A percentile compares a stretch with the other conserved stretches of the same genome.
Evolutionary conservation across 2,888 invertebrate species (phyloP).

Genomic region (Eilema depressum): DNA sequence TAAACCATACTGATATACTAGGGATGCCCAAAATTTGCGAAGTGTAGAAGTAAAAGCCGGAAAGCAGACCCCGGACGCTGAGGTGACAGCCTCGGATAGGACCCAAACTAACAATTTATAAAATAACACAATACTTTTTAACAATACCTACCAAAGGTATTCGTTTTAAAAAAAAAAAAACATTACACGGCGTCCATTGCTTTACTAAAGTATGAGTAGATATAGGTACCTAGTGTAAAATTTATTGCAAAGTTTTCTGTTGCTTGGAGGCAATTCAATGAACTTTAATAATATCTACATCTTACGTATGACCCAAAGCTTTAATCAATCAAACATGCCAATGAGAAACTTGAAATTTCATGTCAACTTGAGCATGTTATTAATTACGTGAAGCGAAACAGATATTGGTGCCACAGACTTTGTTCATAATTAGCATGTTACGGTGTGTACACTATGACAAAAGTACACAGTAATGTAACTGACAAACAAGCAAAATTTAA

Average conservation of each 20-base stretch:
- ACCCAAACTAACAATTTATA: too few species aligned
- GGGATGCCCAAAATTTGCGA: too few species aligned
- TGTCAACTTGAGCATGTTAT: slow-evolving; percentile 46
- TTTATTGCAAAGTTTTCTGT: not conserved
- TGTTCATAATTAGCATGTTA: slow-evolving; percentile 68
- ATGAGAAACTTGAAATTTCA: slow-evolving; percentile 37
- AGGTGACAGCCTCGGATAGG: too few species aligned
- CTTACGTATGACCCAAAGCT: slow-evolving; percentile 13
- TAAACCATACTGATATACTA: too few species aligned
- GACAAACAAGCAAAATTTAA: slow-evolving; percentile 64
- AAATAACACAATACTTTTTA: too few species aligned
- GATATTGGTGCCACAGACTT: slow-evolving; percentile 60
- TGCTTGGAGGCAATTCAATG: slow-evolving; percentile 28
- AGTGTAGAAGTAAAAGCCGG: too few species aligned
- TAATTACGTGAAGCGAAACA: slow-evolving; percentile 55
- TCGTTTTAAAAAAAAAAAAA: too few species aligned
- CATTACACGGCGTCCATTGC: not conserved
- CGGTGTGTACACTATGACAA: slow-evolving; percentile 57
- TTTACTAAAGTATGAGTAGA: slow-evolving; percentile 2
- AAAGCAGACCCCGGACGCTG: too few species aligned
- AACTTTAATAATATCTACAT: slow-evolving; percentile 5
- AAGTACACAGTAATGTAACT: slow-evolving; percentile 57
- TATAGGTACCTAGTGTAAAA: slow-evolving; percentile 14
- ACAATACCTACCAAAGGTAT: too few species aligned
- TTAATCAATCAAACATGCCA: slow-evolving; percentile 28